A percentile compares a stretch with the other conserved stretches of the same genome.
These are phyloP conservation scores for Cottus gobio DNA, from an alignment of 2,113 vertebrate species.

Conservation along the genomic window DNA sequence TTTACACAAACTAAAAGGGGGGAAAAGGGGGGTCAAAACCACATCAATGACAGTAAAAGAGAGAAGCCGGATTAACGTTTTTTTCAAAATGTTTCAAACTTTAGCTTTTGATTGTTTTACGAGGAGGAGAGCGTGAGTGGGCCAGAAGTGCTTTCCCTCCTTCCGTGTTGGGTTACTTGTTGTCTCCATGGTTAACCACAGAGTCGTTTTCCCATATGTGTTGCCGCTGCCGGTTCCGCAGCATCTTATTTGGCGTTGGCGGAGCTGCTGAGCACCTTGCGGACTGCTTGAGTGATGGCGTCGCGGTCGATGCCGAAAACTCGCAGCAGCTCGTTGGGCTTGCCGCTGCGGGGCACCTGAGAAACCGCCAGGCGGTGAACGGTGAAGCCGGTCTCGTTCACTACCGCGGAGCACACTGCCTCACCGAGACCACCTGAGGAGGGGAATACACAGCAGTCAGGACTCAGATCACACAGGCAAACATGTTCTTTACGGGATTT, in stretches of 20 bases:
- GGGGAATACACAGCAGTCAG: not conserved
- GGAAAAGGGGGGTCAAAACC: slow-evolving; percentile 47
- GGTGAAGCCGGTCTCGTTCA: slow-evolving; percentile 82
- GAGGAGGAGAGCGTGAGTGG: slow-evolving; percentile 38
- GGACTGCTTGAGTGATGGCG: slow-evolving; percentile 73
- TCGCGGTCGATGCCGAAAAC: slow-evolving; percentile 86
- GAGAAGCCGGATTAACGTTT: slow-evolving; percentile 30
- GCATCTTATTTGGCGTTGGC: slow-evolving; percentile 74
- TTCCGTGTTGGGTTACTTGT: slow-evolving; percentile 32
- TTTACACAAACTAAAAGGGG: slow-evolving; percentile 49
- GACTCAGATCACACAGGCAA: not conserved
- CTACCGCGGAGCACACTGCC: slow-evolving; percentile 85
- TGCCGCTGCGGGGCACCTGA: slow-evolving; percentile 85
- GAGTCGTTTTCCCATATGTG: slow-evolving; percentile 17
- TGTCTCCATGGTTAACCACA: slow-evolving; percentile 49
- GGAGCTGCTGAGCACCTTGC: slow-evolving; percentile 70
- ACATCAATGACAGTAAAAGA: slow-evolving; percentile 61
- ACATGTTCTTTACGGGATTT: not conserved
- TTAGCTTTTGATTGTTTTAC: slow-evolving; percentile 30
- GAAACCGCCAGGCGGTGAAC: slow-evolving; percentile 87
- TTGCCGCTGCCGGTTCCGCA: not conserved
- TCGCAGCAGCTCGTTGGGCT: slow-evolving; percentile 85
- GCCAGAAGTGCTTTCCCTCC: slow-evolving; percentile 46
- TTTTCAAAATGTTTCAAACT: not conserved
- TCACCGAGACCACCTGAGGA: slow-evolving; percentile 88